phyloP scores from a whole-genome alignment of 2,888 invertebrate genomes.

The Nemapogon koenigi region DNA sequence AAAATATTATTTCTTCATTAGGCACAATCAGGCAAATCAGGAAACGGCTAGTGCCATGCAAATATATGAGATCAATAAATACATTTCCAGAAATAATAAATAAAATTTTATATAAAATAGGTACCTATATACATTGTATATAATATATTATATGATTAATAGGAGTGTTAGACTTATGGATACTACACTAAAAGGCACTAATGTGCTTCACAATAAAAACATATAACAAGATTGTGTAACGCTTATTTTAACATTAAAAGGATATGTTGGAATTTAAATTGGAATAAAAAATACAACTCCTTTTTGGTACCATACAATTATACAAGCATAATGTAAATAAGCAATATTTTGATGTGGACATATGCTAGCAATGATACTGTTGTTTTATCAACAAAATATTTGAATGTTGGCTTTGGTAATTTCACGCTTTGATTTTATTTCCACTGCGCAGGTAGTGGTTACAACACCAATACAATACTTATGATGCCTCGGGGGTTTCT shows the following conservation, averaged over 20 bases:
- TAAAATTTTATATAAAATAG: neutral
- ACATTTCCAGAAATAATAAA: conserved; percentile 11
- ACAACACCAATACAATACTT: conserved; percentile 9
- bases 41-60: conserved; percentile 34
- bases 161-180: too few species aligned
- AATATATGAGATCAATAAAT: conserved; percentile 51
- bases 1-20: conserved; percentile 50
- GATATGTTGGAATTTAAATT: too few species aligned
- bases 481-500: too few species aligned
- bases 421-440: conserved; percentile 45
- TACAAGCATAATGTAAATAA: neutral
- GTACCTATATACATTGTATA: neutral
- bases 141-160: neutral
- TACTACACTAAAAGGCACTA: conserved; percentile 17
- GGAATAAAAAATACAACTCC: too few species aligned
- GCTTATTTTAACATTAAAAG: too few species aligned
- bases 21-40: conserved; percentile 47
- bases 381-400: conserved; percentile 5
- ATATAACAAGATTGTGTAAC: too few species aligned
- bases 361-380: conserved; percentile 1
- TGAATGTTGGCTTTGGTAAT: conserved; percentile 25
- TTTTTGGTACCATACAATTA: too few species aligned
- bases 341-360: neutral
- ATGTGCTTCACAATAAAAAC: conserved; percentile 11
- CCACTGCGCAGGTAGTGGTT: conserved; percentile 1